Evolutionary conservation across 2,888 invertebrate species (phyloP).

Genomic region (Thera obeliscata): DNA sequence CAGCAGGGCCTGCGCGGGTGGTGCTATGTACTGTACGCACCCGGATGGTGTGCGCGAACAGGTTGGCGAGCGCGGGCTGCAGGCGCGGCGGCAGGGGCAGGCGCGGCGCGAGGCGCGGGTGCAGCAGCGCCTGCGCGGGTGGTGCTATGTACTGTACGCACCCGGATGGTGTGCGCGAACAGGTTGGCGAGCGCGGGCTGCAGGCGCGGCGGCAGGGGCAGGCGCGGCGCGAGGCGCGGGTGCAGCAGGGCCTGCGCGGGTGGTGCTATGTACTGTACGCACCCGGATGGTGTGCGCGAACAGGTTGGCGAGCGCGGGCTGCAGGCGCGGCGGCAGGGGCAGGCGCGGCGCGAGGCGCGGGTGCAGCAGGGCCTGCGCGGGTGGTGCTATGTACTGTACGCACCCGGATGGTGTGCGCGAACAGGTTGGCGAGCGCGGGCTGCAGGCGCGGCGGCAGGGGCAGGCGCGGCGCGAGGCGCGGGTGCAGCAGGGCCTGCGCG

Average conservation of each 20-base stretch:
- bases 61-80: conserved; percentile 92
- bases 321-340: conserved; percentile 94
- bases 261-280: conserved; percentile 26
- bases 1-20: conserved; percentile 88
- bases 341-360: conserved; percentile 91
- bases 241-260: conserved; percentile 89
- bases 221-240: conserved; percentile 89
- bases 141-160: conserved; percentile 56
- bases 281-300: conserved; percentile 98
- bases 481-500: conserved; percentile 89
- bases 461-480: conserved; percentile 89
- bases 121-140: conserved; percentile 88
- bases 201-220: conserved; percentile 95
- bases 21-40: conserved; percentile 70
- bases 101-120: conserved; percentile 89
- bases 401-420: conserved; percentile 97
- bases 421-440: conserved; percentile 93
- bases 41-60: conserved; percentile 97
- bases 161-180: conserved; percentile 97
- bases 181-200: conserved; percentile 93
- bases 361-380: conserved; percentile 89
- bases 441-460: conserved; percentile 95
- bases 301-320: conserved; percentile 92
- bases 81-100: conserved; percentile 95
- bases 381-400: background rate